These are phyloP conservation scores for Anagyrus pseudococci DNA, from an alignment of 2,888 invertebrate genomes.

Conservation along the genomic window DNA sequence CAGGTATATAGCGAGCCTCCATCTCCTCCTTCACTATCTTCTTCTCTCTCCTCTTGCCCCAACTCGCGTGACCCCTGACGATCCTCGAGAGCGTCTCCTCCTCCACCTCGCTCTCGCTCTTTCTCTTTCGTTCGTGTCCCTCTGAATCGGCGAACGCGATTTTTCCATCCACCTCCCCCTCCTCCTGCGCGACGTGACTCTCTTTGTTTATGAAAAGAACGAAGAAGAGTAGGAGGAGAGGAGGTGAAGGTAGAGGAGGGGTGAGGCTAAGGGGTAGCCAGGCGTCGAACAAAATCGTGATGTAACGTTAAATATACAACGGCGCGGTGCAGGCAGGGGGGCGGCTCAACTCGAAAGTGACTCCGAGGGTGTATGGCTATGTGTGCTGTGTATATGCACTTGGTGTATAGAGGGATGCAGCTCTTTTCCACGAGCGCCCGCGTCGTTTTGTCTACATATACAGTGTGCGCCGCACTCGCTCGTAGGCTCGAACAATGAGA, in stretches of 20 bases:
- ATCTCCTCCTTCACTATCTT: constrained; percentile 8
- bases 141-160: neutral
- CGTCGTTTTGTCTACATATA: too few species aligned
- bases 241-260: too few species aligned
- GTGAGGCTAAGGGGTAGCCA: neutral
- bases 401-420: too few species aligned
- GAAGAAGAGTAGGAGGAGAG: neutral
- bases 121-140: constrained; percentile 1
- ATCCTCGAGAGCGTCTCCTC: constrained; percentile 5
- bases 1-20: too few species aligned
- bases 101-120: neutral
- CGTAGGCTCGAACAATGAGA: too few species aligned
- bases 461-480: too few species aligned
- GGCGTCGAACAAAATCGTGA: constrained; percentile 30
- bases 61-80: constrained; percentile 32
- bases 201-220: constrained; percentile 23
- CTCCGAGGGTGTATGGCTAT: too few species aligned
- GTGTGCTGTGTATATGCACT: too few species aligned
- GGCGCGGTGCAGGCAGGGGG: neutral
- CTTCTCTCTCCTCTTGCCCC: neutral
- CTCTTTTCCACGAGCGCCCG: too few species aligned
- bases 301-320: constrained; percentile 19
- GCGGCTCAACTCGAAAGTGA: constrained; percentile 21
- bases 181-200: constrained; percentile 17
- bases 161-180: neutral